Evolutionary conservation across 2,797 vertebrate species (phyloP).

Genomic region (Sebastes alutus): DNA sequence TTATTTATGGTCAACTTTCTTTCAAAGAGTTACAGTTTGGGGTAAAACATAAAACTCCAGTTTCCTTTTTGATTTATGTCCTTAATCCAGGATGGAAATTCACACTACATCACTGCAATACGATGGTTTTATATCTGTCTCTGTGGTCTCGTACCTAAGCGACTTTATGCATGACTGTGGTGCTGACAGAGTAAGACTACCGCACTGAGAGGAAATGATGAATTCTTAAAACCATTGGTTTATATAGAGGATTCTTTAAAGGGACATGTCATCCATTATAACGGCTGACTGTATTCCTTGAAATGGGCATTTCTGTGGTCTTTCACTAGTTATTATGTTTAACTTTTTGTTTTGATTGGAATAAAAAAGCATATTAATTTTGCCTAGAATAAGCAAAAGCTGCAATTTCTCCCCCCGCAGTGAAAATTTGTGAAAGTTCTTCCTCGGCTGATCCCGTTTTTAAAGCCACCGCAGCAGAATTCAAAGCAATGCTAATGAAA

Average conservation of each 20-base stretch:
- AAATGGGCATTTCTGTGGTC: not conserved
- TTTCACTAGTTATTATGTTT: slow-evolving; percentile 9
- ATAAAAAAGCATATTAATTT: slow-evolving; percentile 11
- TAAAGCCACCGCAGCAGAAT: slow-evolving; percentile 29
- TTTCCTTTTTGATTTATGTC: slow-evolving; percentile 46
- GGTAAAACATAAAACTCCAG: slow-evolving; percentile 27
- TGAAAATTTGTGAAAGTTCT: not conserved
- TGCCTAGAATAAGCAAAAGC: slow-evolving; percentile 25
- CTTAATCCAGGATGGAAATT: slow-evolving; percentile 40
- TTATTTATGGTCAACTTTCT: slow-evolving; percentile 9
- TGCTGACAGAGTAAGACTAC: slow-evolving; percentile 58
- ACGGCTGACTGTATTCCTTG: not conserved
- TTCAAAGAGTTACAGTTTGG: slow-evolving; percentile 8
- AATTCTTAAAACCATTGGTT: slow-evolving; percentile 45
- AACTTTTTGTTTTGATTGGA: slow-evolving; percentile 32
- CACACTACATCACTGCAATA: slow-evolving; percentile 28
- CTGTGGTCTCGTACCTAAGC: slow-evolving; percentile 52
- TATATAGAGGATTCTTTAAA: slow-evolving; percentile 35
- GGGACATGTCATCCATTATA: slow-evolving; percentile 24
- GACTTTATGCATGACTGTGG: slow-evolving; percentile 54
- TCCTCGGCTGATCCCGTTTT: slow-evolving; percentile 40
- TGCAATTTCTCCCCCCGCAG: not conserved
- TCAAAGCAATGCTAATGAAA: slow-evolving; percentile 55
- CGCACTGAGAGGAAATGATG: slow-evolving; percentile 46
- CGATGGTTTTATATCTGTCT: slow-evolving; percentile 50